Evolutionary conservation across 2,113 vertebrate genomes (phyloP).

Genomic region (Peromyscus californicus): DNA sequence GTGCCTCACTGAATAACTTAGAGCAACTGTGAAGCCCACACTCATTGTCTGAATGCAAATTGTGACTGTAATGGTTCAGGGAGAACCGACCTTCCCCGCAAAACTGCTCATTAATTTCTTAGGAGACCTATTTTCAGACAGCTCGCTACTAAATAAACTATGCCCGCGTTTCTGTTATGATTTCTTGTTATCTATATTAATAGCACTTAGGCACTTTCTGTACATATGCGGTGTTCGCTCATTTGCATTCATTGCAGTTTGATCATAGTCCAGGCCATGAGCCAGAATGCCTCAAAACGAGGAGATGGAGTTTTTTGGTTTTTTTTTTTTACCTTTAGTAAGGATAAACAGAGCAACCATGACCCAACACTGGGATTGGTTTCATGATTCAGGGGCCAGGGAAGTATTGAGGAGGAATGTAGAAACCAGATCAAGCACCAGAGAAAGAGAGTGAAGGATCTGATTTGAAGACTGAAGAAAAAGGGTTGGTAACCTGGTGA

Average conservation of each 20-base stretch:
- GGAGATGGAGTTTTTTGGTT: not conserved
- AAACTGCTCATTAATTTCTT: constrained; percentile 42
- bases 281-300: not conserved
- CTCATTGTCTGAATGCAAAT: constrained; percentile 60
- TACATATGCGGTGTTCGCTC: not conserved
- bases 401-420: not conserved
- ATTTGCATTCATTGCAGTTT: not conserved
- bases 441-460: not conserved
- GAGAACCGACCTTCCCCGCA: constrained; percentile 7
- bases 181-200: not conserved
- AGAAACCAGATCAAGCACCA: not conserved
- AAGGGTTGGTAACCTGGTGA: not conserved
- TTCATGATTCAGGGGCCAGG: not conserved
- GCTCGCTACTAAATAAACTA: not conserved
- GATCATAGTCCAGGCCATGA: not conserved
- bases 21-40: not conserved
- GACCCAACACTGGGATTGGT: fast-evolving
- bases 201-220: not conserved
- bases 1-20: constrained; percentile 42
- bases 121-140: constrained; percentile 6
- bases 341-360: not conserved
- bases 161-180: not conserved
- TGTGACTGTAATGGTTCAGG: not conserved
- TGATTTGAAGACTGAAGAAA: not conserved
- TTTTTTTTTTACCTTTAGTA: not conserved